Percentiles rank a stretch among this genome's conserved stretches.
Conservation (phyloP, 2,797 vertebrate genomes). For the Ctenosaura bakeri region DNA sequence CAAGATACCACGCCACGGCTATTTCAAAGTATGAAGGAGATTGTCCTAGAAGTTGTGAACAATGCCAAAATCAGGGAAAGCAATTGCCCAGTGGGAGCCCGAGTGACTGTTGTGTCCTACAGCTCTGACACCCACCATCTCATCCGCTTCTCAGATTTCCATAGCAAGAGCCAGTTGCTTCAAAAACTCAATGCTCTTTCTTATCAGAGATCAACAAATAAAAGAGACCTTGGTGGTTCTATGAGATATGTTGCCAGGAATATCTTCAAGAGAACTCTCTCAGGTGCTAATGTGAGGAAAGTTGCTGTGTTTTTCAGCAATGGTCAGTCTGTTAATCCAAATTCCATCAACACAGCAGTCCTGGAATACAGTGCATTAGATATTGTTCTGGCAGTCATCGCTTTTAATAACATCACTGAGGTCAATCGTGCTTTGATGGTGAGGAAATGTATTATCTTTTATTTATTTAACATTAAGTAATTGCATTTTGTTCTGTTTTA, state of each 20-base stretch:
- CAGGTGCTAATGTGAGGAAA: conserved; percentile 80
- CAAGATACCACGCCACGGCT: conserved; percentile 63
- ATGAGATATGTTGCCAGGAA: conserved; percentile 87
- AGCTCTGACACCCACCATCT: conserved; percentile 78
- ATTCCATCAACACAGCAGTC: conserved; percentile 75
- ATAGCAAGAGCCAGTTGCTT: conserved; percentile 78
- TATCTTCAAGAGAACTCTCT: conserved; percentile 82
- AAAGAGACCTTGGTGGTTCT: conserved; percentile 75
- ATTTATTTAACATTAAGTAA: conserved; percentile 19
- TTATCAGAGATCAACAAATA: conserved; percentile 73
- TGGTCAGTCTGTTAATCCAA: conserved; percentile 65
- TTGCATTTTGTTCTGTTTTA: background rate
- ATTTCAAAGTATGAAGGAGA: conserved; percentile 81
- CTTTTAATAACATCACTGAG: conserved; percentile 72
- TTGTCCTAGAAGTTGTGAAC: conserved; percentile 76
- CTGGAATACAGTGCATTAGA: conserved; percentile 83
- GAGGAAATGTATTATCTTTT: conserved; percentile 44
- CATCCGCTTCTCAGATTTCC: conserved; percentile 85
- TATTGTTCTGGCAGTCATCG: conserved; percentile 81
- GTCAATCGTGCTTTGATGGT: conserved; percentile 81
- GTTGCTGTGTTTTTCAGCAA: conserved; percentile 83
- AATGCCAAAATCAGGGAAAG: conserved; percentile 79
- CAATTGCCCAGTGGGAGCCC: conserved; percentile 83
- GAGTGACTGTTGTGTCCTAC: conserved; percentile 84
- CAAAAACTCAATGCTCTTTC: conserved; percentile 79